Evolutionary conservation across 2,113 vertebrate genomes (phyloP), one percentile per base, ranked within the genome.

Genomic region (Zosterops borbonicus): DNA sequence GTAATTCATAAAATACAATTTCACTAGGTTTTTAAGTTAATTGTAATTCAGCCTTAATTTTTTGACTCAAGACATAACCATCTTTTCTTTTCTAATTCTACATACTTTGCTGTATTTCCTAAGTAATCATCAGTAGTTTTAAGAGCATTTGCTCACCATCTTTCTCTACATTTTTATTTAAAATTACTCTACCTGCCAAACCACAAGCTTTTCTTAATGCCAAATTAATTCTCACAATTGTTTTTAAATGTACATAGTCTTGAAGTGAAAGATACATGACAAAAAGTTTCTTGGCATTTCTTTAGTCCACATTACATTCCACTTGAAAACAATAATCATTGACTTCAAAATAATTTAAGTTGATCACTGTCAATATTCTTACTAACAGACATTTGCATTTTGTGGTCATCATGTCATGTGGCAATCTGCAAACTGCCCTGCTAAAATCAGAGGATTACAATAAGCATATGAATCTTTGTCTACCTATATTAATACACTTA

Each of bases 391-490:
- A n/a, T 83, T 77, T 84, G 14, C 16, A 31, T 96, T 94, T 75
- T 55, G 63, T 62, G 27, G 24, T 79, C 29, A 47, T 55, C 69
- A 11, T 92, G 55, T 56, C 22, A 3, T 53, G 13, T 87, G 8
- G 3, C 18, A 74, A 33, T 35, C 31, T 33, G 12, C 6, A 83
- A 87, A 77, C 35, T 89, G 49, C 59, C n/a, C 69, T 97, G 41
- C 20, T 92, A 52, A 96, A 96, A 96, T 90, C 87, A 80, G 53
- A 87, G 59, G 79, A 89, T 79, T 95, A 79, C 59, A 56, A 55
- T 70, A 95, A 95, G 33, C 47, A 24, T 88, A 50, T 97, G 82
- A 52, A 76, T 73, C 42, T 95, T 63, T 14, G 55, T 6, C 25
- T 74, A 64, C 24, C 44, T 83, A 25, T 77, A 92, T 49, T 50